Base-by-base conservation (phyloP, 1,140 invertebrate species). In the Caligus rogercresseyi region DNA sequence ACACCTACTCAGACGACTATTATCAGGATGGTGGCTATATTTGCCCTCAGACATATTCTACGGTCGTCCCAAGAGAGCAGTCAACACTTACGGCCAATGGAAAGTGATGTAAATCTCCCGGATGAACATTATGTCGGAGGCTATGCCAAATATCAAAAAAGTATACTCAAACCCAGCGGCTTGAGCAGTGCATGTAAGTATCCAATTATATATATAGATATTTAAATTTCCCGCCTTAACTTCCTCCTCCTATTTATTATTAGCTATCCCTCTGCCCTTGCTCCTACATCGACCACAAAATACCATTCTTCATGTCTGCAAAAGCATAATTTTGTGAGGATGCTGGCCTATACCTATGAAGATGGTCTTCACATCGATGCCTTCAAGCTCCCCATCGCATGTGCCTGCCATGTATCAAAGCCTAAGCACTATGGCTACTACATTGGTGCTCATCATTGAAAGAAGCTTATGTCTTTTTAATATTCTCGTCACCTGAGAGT, bases 121-220 rank as follows among this genome's bases (percentile, higher is more conserved):
- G 69, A 70, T 11, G 68, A 65, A 15, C 51, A 53, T 25, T 60
- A 54, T 13, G 54, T 52, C 16, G 55, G 63, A 20, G 61, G 59
- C 13, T 61, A 68, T 31, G 56, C 43, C 0, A 57, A 52, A 25
- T 57, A 53, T 23, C 62, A 64, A 62, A 64, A 52, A 65, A 68
- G 52, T 63, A 67, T 59, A 69, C 68, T 1, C 69, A 70, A 58
- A 70, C 69, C 13, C 64, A 67, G 25, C 52, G 69, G 13, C 52
- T 70, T 13, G 69, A 70, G 51, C 68, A 70, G 43, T 70, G 69
- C 66, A 68, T 70, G 69, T 70, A 67, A 67, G 66, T 19, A 15
- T 51, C 20, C 19, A 51, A 19, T 15, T 16, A 1, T n/a, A n/a
- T n/a, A n/a, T n/a, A n/a, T n/a, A n/a, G n/a, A n/a, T n/a, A n/a